These are phyloP conservation scores for Fukomys damarensis DNA, from an alignment of 2,113 vertebrate species.

Conservation along the genomic window DNA sequence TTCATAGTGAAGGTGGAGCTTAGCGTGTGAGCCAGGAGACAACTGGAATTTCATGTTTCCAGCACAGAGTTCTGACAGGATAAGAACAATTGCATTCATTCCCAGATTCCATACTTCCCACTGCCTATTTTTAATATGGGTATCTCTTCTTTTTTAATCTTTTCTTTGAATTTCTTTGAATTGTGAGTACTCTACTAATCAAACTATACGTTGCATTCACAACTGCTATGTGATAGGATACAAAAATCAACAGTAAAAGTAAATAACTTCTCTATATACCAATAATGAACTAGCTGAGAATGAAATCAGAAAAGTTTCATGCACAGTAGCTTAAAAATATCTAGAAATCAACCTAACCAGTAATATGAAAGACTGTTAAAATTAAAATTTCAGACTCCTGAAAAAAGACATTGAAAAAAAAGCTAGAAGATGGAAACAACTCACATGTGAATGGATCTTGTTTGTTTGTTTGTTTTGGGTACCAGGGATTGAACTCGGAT, in stretches of 20 bases:
- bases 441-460: not conserved
- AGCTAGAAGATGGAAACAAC: not conserved
- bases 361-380: not conserved
- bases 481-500: too few species aligned
- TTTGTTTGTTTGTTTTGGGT: too few species aligned
- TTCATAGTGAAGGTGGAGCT: not conserved
- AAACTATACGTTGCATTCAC: not conserved
- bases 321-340: not conserved
- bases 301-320: not conserved
- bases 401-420: not conserved
- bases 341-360: not conserved
- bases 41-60: not conserved
- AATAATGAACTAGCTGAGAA: not conserved
- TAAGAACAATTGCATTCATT: not conserved
- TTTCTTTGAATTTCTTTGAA: not conserved
- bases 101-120: not conserved
- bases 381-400: not conserved
- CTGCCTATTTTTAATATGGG: not conserved
- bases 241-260: not conserved
- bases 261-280: not conserved
- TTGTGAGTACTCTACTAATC: rapidly evolving
- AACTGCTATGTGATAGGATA: not conserved
- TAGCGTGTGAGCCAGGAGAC: not conserved
- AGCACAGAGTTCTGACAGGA: not conserved
- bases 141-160: not conserved